Conservation (phyloP, 2,113 vertebrate species). For the Globicephala melas region DNA sequence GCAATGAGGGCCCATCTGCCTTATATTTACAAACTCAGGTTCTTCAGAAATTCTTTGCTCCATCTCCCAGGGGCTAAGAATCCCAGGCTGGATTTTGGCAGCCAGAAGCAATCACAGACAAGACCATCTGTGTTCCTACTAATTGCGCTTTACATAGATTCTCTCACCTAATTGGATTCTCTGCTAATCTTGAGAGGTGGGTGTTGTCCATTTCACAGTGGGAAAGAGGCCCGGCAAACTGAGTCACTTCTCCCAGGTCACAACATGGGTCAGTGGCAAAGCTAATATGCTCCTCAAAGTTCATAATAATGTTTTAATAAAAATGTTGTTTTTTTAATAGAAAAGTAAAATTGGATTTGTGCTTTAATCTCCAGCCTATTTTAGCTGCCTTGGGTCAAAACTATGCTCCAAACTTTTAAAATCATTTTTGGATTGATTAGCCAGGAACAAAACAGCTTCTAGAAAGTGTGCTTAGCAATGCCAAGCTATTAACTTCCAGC, state of each 20-base stretch:
- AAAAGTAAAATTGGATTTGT: slow-evolving; percentile 16
- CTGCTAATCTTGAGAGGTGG: not conserved
- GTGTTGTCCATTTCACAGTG: rapidly evolving
- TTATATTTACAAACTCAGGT: not conserved
- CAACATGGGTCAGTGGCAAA: not conserved
- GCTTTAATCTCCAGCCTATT: not conserved
- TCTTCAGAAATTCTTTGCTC: not conserved
- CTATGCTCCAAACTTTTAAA: slow-evolving; percentile 1
- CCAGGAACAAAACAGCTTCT: not conserved
- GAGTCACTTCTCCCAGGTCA: not conserved
- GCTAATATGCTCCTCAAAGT: not conserved
- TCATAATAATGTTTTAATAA: not conserved
- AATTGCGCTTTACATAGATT: rapidly evolving
- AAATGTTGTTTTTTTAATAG: slow-evolving; percentile 10
- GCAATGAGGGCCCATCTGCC: not conserved
- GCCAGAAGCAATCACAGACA: not conserved
- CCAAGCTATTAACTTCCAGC: not conserved
- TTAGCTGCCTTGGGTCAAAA: not conserved
- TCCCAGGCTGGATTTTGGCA: not conserved
- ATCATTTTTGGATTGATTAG: not conserved
- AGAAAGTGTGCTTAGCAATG: not conserved
- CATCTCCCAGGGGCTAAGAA: not conserved
- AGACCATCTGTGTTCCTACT: not conserved
- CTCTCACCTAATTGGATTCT: not conserved
- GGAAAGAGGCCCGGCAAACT: not conserved